Evolutionary conservation across 2,797 vertebrate genomes (phyloP).

Genomic region (Trichosurus vulpecula): DNA sequence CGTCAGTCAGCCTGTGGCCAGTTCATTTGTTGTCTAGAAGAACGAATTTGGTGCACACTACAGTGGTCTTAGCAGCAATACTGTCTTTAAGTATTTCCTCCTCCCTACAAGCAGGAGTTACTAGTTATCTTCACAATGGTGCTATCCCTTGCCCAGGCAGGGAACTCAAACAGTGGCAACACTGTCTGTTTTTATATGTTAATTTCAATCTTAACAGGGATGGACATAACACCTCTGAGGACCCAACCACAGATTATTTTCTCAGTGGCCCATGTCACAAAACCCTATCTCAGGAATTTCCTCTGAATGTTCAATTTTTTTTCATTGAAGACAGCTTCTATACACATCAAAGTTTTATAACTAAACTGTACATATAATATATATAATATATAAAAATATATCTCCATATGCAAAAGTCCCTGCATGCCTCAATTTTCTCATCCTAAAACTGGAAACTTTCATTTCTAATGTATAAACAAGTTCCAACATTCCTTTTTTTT

Average conservation of each 20-base stretch:
- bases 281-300: slow-evolving; percentile 99
- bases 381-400: slow-evolving; percentile 88
- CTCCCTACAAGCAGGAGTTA: slow-evolving; percentile 91
- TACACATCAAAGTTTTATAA: slow-evolving; percentile 92
- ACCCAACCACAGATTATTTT: slow-evolving; percentile 94
- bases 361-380: slow-evolving; percentile 94
- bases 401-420: slow-evolving; percentile 98
- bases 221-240: slow-evolving; percentile 93
- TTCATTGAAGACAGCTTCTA: slow-evolving; percentile 94
- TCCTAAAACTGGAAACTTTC: slow-evolving; percentile 92
- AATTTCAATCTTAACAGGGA: slow-evolving; percentile 92
- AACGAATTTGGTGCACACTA: slow-evolving; percentile 96
- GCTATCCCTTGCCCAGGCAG: slow-evolving; percentile 92
- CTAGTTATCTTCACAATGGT: slow-evolving; percentile 93
- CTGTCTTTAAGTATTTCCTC: slow-evolving; percentile 95
- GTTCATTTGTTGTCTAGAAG: slow-evolving; percentile 88
- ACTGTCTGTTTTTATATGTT: slow-evolving; percentile 90
- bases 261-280: slow-evolving; percentile 97
- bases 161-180: slow-evolving; percentile 88
- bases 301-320: slow-evolving; percentile 99
- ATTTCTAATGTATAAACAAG: slow-evolving; percentile 90
- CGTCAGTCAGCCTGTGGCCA: slow-evolving; percentile 91
- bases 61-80: slow-evolving; percentile 99
- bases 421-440: slow-evolving; percentile 93
- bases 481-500: slow-evolving; percentile 94